Evolutionary conservation across 2,113 vertebrate species (phyloP), one percentile per base, ranked within the genome.

Genomic region (Eclectus roratus): DNA sequence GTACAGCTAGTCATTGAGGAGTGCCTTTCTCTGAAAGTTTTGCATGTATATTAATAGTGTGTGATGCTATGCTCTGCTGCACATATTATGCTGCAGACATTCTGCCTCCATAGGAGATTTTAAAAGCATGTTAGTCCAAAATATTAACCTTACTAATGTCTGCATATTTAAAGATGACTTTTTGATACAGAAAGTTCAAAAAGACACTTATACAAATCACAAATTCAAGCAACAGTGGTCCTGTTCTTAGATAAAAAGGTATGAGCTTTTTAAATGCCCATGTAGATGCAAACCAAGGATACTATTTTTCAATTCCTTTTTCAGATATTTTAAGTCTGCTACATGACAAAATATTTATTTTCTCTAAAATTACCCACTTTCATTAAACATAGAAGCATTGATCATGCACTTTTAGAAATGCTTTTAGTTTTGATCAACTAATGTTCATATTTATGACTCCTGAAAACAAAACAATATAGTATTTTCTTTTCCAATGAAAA

Each of bases 11-110:
- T 84, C 76, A 80, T 68, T 33, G 55, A 84, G 47, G 33, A 95
- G 43, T 66, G 76, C 68, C 43, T 90, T 89, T 91, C 71, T 74
- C 64, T 92, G 60, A 78, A 93, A 92, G 52, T 96, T 94, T 89
- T 90, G 46, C 37, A 56, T 88, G 39, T 68, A 16, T 88, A 83
- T 80, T 91, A 88, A 90, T 86, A 29, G 39, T 50, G 72, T 81
- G 61, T 52, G 52, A 60, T 64, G 52, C 33, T 89, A 61, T 86
- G 80, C 69, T 89, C 52, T 76, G 35, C 35, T 68, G 77, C 76
- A 94, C 39, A 15, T 78, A 81, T 70, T 85, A 61, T 58, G 29
- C 19, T 17, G n/a, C 37, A 74, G 55, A 76, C 49, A n/a, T 88
- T 70, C 43, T 65, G 50, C 65, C 68, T 93, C 91, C 50, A 37